Evolutionary conservation across 30 jellyfish, hydroid and myxozoan species (phyloP).

Genomic region (Hydra vulgaris): DNA sequence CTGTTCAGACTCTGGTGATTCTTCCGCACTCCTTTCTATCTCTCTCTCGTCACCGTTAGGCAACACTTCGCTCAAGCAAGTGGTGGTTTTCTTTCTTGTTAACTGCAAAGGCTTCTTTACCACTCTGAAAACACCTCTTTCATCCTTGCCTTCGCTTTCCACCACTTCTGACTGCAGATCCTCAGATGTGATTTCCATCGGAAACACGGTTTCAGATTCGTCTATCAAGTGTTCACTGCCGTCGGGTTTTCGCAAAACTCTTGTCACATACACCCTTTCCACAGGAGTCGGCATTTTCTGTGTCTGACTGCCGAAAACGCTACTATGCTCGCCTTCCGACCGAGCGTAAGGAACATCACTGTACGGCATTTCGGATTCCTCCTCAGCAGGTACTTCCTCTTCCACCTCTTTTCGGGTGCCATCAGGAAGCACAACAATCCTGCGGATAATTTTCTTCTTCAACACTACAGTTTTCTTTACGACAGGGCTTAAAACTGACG

Average conservation of each 20-base stretch:
- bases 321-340: too few relatives aligned
- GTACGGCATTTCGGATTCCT: too few relatives aligned
- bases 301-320: background rate
- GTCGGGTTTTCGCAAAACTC: slow-evolving; percentile 59
- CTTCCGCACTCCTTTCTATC: slow-evolving; percentile 29
- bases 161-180: slow-evolving; percentile 32
- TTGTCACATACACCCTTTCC: slow-evolving; percentile 53
- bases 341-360: too few relatives aligned
- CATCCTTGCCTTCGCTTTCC: slow-evolving; percentile 21
- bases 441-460: slow-evolving; percentile 45
- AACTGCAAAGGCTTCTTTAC: slow-evolving; percentile 48
- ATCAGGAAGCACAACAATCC: too few relatives aligned
- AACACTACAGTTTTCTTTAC: slow-evolving; percentile 34
- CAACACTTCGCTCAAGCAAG: slow-evolving; percentile 40
- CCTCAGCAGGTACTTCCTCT: too few relatives aligned
- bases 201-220: slow-evolving; percentile 64
- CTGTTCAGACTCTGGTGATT: slow-evolving; percentile 28
- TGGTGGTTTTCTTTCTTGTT: slow-evolving; percentile 40
- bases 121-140: slow-evolving; percentile 28
- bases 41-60: slow-evolving; percentile 72
- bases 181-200: slow-evolving; percentile 45
- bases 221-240: slow-evolving; percentile 62
- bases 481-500: background rate
- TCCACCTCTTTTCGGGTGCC: too few relatives aligned
- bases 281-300: slow-evolving; percentile 49